A percentile compares a stretch with the other conserved stretches of the same genome.
phyloP scores from a whole-genome alignment of 2,888 invertebrate species.

The Heliothis peltigera region DNA sequence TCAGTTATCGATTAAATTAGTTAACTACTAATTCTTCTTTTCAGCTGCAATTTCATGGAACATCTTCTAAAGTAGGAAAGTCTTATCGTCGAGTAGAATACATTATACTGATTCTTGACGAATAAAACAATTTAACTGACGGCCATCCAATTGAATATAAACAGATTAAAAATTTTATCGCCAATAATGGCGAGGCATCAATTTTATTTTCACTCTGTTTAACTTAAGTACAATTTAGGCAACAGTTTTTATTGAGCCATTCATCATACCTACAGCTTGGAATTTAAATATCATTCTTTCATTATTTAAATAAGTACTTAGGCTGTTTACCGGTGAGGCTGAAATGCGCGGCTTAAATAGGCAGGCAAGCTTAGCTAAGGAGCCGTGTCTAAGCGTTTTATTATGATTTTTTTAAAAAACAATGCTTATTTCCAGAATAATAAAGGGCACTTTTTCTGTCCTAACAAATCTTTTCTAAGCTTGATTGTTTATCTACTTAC shows the following conservation, averaged over 20 bases:
- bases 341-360: neutral
- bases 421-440: neutral
- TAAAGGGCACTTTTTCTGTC: no score
- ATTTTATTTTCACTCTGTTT: constrained; percentile 20
- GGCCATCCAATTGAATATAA: no score
- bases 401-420: neutral
- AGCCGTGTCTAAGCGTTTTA: neutral
- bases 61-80: no score
- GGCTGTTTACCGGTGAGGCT: neutral
- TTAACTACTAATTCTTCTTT: constrained; percentile 4
- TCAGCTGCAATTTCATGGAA: no score
- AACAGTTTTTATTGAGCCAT: constrained; percentile 39
- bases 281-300: constrained; percentile 19
- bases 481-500: neutral
- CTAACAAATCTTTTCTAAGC: neutral
- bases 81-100: no score
- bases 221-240: constrained; percentile 23
- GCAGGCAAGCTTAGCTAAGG: neutral
- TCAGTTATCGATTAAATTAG: constrained; percentile 23
- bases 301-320: neutral
- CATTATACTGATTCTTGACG: neutral
- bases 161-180: no score
- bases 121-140: no score
- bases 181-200: neutral
- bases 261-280: constrained; percentile 2